Base-by-base conservation (phyloP, 2,888 invertebrate species). In the Drosophila anceps region DNA sequence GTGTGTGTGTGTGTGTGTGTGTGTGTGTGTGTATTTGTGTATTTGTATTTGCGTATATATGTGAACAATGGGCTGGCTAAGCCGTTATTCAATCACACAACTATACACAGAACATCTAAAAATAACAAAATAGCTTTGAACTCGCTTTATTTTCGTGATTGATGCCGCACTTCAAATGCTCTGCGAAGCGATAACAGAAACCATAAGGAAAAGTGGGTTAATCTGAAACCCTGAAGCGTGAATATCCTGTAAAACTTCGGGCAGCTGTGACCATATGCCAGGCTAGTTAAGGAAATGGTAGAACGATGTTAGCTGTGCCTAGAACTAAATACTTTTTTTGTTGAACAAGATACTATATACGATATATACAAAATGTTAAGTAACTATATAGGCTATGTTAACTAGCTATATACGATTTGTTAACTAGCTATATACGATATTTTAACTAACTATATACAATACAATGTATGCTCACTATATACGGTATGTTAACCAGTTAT, bases 81-180 rank as follows among this genome's bases (percentile, higher is more conserved):
- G 79, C 76, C 69, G 70, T 75, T 82, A 76, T 79, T 84, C 81
- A 79, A 87, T 82, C 74, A 68, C 58, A 74, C 64, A 79, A 73
- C 73, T 76, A 68, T 53, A 79, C 60, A 69, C 59, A 55, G 62
- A 15, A 4, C 24, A 44, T 64, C 50, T 7, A 31, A 53, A 55
- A 65, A 59, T 53, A 66, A 60, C 50, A 58, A 70, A 61, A 74
- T 54, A 53, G 46, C 31, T 66, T 72, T 33, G 44, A 59, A 58
- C 41, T 65, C 41, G 15, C 35, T 18, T 29, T 8, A 20, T 20
- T n/a, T 18, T 18, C 1, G 1, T 1, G n/a, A 37, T 2, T 29
- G 48, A 57, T 43, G 50, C 35, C 65, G 63, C 57, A 73, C 59
- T 31, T 50, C 20, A 20, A 37, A 76, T 63, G 55, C 70, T 53